Evolutionary conservation across 2,888 invertebrate species (phyloP).

Genomic region (Pycnomerus fuliginosus): DNA sequence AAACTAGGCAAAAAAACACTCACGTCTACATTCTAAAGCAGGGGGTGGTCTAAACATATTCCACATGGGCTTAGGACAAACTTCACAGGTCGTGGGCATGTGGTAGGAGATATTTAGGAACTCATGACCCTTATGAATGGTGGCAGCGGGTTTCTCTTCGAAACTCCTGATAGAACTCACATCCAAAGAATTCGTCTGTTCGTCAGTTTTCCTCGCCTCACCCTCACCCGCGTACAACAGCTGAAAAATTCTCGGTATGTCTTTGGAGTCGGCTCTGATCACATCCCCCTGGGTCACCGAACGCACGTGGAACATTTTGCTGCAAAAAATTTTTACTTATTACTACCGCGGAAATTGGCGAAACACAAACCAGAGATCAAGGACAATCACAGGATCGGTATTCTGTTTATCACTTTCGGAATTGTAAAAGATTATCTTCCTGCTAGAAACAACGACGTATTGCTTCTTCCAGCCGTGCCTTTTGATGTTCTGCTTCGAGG

Average conservation of each 20-base stretch:
- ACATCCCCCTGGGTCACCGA: slow-evolving; percentile 99
- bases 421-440: slow-evolving; percentile 97
- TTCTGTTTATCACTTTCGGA: slow-evolving; percentile 92
- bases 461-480: slow-evolving; percentile 97
- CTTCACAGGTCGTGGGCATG: slow-evolving; percentile 97
- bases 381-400: slow-evolving; percentile 89
- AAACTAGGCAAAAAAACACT: slow-evolving; percentile 52
- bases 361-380: slow-evolving; percentile 83
- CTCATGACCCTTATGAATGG: slow-evolving; percentile 90
- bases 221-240: slow-evolving; percentile 97
- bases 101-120: slow-evolving; percentile 95
- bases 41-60: slow-evolving; percentile 97
- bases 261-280: slow-evolving; percentile 97
- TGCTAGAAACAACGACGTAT: slow-evolving; percentile 94
- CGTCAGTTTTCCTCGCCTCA: slow-evolving; percentile 79
- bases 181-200: slow-evolving; percentile 55
- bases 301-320: slow-evolving; percentile 98
- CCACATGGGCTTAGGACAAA: slow-evolving; percentile 96
- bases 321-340: too few species aligned
- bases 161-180: slow-evolving; percentile 56
- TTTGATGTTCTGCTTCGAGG: slow-evolving; percentile 92
- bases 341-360: too few species aligned
- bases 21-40: slow-evolving; percentile 94
- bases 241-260: slow-evolving; percentile 98
- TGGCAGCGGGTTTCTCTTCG: slow-evolving; percentile 62